These are phyloP conservation scores for Macrotis lagotis DNA, from an alignment of 2,113 vertebrate species.

Conservation along the genomic window DNA sequence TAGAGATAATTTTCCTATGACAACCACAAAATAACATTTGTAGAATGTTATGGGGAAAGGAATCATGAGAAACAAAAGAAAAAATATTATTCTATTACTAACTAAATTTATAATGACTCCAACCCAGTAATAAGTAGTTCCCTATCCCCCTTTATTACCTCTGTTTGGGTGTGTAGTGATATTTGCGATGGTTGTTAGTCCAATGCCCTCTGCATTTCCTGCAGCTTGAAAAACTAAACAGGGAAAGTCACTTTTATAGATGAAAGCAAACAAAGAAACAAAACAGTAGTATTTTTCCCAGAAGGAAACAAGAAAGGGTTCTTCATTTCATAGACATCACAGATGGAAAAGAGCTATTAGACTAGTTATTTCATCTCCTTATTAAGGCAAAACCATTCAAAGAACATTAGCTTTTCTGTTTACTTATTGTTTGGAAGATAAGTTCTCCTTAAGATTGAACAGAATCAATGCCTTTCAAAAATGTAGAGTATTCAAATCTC, in stretches of 20 bases:
- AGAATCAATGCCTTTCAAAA: not conserved
- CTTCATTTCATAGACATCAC: slow-evolving; percentile 8
- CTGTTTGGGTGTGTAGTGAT: slow-evolving; percentile 7
- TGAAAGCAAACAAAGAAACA: slow-evolving; percentile 48
- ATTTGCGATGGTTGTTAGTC: slow-evolving; percentile 26
- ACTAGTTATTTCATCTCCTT: not conserved
- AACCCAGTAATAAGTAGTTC: slow-evolving; percentile 55
- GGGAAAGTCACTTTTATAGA: not conserved
- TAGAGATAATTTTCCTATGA: slow-evolving; percentile 75
- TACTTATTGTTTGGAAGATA: not conserved
- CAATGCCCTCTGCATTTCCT: slow-evolving; percentile 35
- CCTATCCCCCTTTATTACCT: slow-evolving; percentile 66
- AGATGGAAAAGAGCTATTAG: not conserved
- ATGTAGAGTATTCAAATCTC: not conserved
- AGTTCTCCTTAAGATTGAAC: not conserved
- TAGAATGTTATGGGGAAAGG: slow-evolving; percentile 58
- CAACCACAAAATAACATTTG: slow-evolving; percentile 70
- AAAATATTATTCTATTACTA: slow-evolving; percentile 75
- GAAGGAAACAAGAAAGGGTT: slow-evolving; percentile 17
- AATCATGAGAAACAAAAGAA: slow-evolving; percentile 30
- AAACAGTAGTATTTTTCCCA: not conserved
- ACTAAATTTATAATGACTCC: slow-evolving; percentile 60
- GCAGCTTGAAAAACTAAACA: slow-evolving; percentile 44
- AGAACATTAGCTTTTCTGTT: not conserved
- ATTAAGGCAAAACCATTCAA: not conserved